These are phyloP conservation scores for Scaptomyza reducta DNA, from an alignment of 2,888 invertebrate genomes.

Conservation along the genomic window DNA sequence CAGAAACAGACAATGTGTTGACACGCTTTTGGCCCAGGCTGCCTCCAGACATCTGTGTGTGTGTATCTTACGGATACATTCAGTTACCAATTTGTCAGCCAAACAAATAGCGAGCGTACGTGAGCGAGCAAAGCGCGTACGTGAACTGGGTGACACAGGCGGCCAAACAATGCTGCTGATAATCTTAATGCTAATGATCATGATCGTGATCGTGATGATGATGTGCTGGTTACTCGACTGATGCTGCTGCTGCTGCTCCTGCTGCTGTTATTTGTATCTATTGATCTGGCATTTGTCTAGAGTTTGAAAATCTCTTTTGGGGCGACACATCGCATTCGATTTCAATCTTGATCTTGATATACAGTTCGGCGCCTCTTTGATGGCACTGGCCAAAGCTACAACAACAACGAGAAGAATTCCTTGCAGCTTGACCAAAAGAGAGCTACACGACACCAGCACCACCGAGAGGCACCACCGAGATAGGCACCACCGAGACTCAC, in stretches of 20 bases:
- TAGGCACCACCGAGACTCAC: conserved; percentile 22
- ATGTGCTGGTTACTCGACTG: conserved; percentile 15
- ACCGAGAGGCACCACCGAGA: conserved; percentile 5
- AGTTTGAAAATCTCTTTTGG: conserved; percentile 40
- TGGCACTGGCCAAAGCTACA: conserved; percentile 58
- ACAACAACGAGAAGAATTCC: conserved; percentile 63
- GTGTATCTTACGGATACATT: conserved; percentile 49
- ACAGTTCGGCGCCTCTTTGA: conserved; percentile 78
- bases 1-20: conserved; percentile 68
- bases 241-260: conserved; percentile 10
- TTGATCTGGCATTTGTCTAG: conserved; percentile 57
- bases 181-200: conserved; percentile 15
- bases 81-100: conserved; percentile 75
- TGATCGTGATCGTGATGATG: conserved; percentile 20
- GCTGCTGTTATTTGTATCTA: conserved; percentile 37
- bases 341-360: conserved; percentile 80
- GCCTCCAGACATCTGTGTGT: conserved; percentile 1
- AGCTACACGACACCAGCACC: conserved; percentile 47
- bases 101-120: conserved; percentile 75
- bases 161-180: conserved; percentile 15
- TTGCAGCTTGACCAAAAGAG: conserved; percentile 43
- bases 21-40: conserved; percentile 68
- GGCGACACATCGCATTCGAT: conserved; percentile 65
- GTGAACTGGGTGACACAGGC: conserved; percentile 72
- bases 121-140: conserved; percentile 67